Base-by-base conservation (phyloP, 2,113 vertebrate genomes). In the Zootoca vivipara region DNA sequence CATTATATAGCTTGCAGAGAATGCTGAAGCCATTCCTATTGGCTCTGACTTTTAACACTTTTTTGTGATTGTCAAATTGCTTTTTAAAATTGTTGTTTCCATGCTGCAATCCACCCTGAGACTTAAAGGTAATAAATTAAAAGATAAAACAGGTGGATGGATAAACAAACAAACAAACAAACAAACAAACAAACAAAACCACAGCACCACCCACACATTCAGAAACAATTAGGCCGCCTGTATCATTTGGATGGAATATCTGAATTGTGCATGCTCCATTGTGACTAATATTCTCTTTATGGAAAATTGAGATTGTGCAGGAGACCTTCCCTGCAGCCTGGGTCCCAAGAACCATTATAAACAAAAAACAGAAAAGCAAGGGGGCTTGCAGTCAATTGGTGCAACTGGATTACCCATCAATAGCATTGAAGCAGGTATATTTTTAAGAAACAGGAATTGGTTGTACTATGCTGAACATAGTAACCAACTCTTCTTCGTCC, bases 391-490 rank as follows among this genome's bases (percentile, higher is more conserved):
- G 96, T 95, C 97, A 96, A 95, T 94, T 96, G 96, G 93, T 95
- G 97, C 97, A 98, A 96, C 97, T 97, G 97, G 97, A 97, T 96
- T 98, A 98, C 97, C 95, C 96, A 72, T 97, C 93, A 95, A 96
- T 97, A 95, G 96, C 92, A 94, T 93, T 95, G 96, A 96, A 96
- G 96, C 95, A 90, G 95, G 95, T 96, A 96, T 96, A 96, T 97
- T 97, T 96, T 96, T 95, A 95, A 93, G 96, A 96, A 97, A 97
- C 94, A 97, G 97, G 97, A 97, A 97, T 90, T 94, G 94, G 96
- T 96, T 97, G 70, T 97, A 97, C 97, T 98, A 96, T 97, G 96
- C 96, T 96, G 96, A 97, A 96, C 96, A 97, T 95, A 96, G 96
- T 97, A 97, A 97, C 96, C 86, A 93, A 89, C 92, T 96, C 95